Percentiles rank a stretch among this genome's conserved stretches.
phyloP scores from a whole-genome alignment of 2,797 vertebrate species.

The Sebastes wilsoni region DNA sequence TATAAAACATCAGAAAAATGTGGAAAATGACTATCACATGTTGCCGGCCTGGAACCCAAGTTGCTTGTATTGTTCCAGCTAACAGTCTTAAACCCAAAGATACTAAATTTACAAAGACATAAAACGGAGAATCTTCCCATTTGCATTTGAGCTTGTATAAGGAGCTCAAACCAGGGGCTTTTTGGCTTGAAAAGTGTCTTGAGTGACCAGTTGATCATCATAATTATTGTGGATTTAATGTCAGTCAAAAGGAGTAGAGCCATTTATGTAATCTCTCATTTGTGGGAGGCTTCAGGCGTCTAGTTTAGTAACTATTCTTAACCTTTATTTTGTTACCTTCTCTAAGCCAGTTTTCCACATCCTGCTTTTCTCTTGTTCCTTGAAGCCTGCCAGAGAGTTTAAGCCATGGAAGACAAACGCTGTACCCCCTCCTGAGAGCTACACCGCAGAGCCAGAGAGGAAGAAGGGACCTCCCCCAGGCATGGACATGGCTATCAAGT shows the following conservation, averaged over 20 bases:
- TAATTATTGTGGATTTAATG: not conserved
- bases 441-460: conserved; percentile 84
- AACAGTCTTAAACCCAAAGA: not conserved
- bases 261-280: not conserved
- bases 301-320: not conserved
- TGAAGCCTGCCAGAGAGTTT: conserved; percentile 90
- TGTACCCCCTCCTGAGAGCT: conserved; percentile 90
- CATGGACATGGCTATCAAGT: conserved; percentile 97
- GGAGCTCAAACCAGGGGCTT: not conserved
- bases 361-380: not conserved
- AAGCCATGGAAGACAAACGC: conserved; percentile 91
- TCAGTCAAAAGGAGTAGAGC: not conserved
- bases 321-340: not conserved
- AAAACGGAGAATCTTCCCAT: not conserved
- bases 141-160: not conserved
- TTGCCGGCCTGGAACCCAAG: not conserved
- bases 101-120: not conserved
- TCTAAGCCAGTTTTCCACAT: not conserved
- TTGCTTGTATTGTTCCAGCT: not conserved
- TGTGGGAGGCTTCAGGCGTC: not conserved
- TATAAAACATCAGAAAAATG: not conserved
- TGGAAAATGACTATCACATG: not conserved
- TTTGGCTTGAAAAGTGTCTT: not conserved
- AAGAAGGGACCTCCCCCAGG: conserved; percentile 88
- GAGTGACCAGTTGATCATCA: not conserved